Conservation (phyloP, 2,113 vertebrate genomes). For the Gasterosteus aculeatus region DNA sequence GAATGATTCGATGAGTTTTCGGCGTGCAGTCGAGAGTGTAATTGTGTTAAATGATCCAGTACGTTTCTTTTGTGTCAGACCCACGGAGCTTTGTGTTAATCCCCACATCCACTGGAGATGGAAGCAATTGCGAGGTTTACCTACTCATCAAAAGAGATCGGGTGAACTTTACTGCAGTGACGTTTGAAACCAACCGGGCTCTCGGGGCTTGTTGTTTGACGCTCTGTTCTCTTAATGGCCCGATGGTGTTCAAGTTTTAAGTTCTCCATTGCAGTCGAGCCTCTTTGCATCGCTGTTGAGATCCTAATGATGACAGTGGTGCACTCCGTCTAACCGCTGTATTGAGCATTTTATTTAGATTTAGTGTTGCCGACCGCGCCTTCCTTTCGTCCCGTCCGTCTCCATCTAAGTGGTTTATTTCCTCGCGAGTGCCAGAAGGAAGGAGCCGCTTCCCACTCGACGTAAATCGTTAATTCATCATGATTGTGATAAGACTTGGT, state of each 20-base stretch:
- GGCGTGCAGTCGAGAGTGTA: conserved; percentile 62
- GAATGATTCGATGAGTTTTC: conserved; percentile 65
- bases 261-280: neutral
- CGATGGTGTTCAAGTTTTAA: neutral
- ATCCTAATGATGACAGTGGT: neutral
- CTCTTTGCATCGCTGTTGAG: neutral
- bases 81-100: conserved; percentile 60
- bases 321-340: neutral
- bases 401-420: conserved; percentile 30
- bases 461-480: conserved; percentile 42
- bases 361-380: conserved; percentile 1
- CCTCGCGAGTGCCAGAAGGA: conserved; percentile 25
- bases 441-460: neutral
- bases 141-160: conserved; percentile 27
- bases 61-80: conserved; percentile 52
- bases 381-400: conserved; percentile 11
- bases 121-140: conserved; percentile 37
- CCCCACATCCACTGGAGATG: conserved; percentile 46
- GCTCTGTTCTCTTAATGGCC: neutral
- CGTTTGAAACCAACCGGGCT: neutral
- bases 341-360: conserved; percentile 28
- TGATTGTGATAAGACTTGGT: conserved; percentile 25
- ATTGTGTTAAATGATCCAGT: conserved; percentile 70
- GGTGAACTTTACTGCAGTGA: neutral
- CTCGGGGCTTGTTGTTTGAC: conserved; percentile 22